These are phyloP conservation scores for Archivesica marissinica DNA, from an alignment of 1,140 invertebrate species.

Conservation along the genomic window DNA sequence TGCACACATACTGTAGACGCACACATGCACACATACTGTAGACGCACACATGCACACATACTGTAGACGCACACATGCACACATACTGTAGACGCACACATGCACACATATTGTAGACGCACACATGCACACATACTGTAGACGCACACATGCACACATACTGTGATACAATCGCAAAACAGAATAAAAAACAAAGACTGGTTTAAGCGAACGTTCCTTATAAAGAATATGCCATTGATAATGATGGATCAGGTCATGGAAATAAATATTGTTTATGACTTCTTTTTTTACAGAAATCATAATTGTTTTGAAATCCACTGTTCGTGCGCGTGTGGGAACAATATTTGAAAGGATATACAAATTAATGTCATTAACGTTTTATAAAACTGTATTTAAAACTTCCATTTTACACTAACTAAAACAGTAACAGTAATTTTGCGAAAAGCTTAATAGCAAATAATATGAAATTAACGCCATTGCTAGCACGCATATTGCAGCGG, in stretches of 20 bases:
- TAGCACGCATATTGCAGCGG: not conserved
- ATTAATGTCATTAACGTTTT: slow-evolving; percentile 3
- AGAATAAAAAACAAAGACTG: no score
- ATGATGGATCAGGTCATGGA: not conserved
- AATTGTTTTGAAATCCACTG: slow-evolving; percentile 2
- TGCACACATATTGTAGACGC: no score
- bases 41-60: no score
- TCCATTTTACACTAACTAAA: not conserved
- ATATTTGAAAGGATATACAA: not conserved
- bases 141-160: no score
- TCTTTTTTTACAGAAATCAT: not conserved
- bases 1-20: no score
- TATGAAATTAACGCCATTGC: not conserved
- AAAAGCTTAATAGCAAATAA: slow-evolving; percentile 12
- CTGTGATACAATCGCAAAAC: no score
- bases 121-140: no score
- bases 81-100: no score
- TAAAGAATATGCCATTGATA: slow-evolving; percentile 20
- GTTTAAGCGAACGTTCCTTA: no score
- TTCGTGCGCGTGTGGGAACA: not conserved
- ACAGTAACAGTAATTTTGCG: not conserved
- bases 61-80: no score
- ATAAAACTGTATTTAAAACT: not conserved
- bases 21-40: no score
- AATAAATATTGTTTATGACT: not conserved